Evolutionary conservation across 2,113 vertebrate genomes (phyloP), one percentile per base, ranked within the genome.

Genomic region (Planiliza haematocheilus): DNA sequence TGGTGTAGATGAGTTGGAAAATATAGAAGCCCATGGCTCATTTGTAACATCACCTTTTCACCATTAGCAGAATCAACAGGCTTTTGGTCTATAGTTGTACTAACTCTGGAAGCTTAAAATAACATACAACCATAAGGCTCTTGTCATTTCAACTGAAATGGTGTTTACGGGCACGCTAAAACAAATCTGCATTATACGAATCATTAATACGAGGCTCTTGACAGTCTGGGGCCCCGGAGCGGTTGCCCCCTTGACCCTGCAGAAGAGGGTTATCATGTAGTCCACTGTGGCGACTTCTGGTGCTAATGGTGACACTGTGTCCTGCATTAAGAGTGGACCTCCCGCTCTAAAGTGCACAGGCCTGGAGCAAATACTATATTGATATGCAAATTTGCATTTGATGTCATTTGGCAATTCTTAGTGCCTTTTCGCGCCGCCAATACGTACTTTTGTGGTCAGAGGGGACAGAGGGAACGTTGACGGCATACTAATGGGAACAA

Each of bases 401-500:
- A 10, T 66, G 74, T 73, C 9, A 76, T 86, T 68, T 84, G 62
- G 66, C 43, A 57, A 67, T 48, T 59, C 64, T 14, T 21, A 45
- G 21, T 0, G 1, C 20, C 46, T 68, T 68, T 70, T 59, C 55
- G 34, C 42, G 5, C 36, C 20, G 56, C 57, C 52, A 56, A 11
- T 42, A n/a, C 68, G 59, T 65, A 75, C 46, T 53, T 76, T 18
- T 50, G 63, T 53, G 36, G 18, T 30, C 49, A 34, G 17, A 67
- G 30, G 10, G 75, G 56, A 46, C 41, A 49, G 50, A 55, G 38
- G 81, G 43, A 56, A 58, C 55, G 34, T 12, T 10, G 10, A 10
- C 59, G 63, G 83, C 77, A 74, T 81, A 61, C 68, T 74, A 70
- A 83, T 84, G 72, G 43, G 70, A 75, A 37, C 2, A 60, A 36